Base-by-base conservation (phyloP, 1,140 invertebrate genomes). In the Lordiphosa clarofinis region DNA sequence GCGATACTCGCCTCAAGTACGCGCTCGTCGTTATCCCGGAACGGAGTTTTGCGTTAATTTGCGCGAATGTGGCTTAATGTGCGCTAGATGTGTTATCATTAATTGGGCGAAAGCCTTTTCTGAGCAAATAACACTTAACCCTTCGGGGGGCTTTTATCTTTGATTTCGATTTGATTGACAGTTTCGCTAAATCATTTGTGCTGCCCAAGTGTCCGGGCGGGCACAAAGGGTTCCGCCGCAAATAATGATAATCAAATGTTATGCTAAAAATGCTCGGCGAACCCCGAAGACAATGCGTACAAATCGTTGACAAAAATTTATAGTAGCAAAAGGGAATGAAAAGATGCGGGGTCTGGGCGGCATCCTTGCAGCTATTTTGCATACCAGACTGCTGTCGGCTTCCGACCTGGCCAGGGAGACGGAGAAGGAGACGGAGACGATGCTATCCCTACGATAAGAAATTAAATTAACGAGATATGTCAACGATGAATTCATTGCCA, bases 401-500 rank as follows among this genome's bases (percentile, higher is more conserved):
- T 12, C 70, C 56, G 57, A 44, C 57, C 37, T 52, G 49, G 56
- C 46, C 59, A 24, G 36, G 9, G 24, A 33, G 40, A 13, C n/a
- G 39, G 48, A 43, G 63, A 73, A 46, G 61, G 3, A 1, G 15
- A 15, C 15, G 15, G 3, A 1, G 15, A 75, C 70, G 84, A 78
- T 79, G 84, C 72, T 87, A 86, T 76, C 86, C 86, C 72, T 87
- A 79, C 86, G 86, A 87, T 87, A 87, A 87, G 86, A 87, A 87
- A 87, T 87, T 87, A 87, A 87, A 87, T 87, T 87, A 87, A 87
- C 86, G 86, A 87, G 86, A 87, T 87, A 87, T 87, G 86, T 87
- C 86, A 87, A 87, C 86, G 86, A 87, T 87, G 86, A 87, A 87
- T 87, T 87, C 86, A 87, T 87, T 87, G 86, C 86, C 78, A 79